Conservation (phyloP, 2,797 vertebrate species). For the Chiroxiphia lanceolata region DNA sequence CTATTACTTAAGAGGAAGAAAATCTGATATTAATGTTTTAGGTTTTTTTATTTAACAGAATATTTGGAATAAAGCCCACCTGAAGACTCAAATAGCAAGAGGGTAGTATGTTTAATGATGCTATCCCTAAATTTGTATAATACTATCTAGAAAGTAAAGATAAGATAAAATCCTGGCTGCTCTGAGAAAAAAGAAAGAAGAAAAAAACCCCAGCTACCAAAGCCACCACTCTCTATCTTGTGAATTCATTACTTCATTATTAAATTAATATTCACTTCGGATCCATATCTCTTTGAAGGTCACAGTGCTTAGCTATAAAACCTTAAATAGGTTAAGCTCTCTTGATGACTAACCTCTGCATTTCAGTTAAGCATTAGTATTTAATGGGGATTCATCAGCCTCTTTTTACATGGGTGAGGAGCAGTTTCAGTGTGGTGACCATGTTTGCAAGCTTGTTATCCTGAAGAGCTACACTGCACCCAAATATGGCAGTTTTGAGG, state of each 20-base stretch:
- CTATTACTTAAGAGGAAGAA: neutral
- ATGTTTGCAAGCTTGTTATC: neutral
- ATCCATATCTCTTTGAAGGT: neutral
- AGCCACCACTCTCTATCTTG: accelerated
- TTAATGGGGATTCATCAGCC: neutral
- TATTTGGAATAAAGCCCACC: neutral
- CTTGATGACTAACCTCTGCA: neutral
- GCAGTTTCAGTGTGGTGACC: neutral
- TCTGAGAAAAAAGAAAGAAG: neutral
- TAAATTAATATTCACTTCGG: neutral
- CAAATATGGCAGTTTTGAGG: neutral
- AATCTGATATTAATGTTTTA: neutral
- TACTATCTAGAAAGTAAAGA: neutral
- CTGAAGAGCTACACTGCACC: neutral
- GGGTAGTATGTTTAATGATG: neutral
- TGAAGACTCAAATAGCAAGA: neutral
- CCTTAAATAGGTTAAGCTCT: neutral
- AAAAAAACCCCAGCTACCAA: neutral
- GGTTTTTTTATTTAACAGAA: neutral
- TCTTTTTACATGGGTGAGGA: neutral
- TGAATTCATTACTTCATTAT: neutral
- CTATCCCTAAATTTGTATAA: neutral
- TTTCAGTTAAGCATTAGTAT: neutral
- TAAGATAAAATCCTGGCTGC: neutral
- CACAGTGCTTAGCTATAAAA: neutral